Percentiles rank a stretch among this genome's conserved stretches.
Evolutionary conservation across 1,140 invertebrate species (phyloP).

Genomic region (Nebria ingens): DNA sequence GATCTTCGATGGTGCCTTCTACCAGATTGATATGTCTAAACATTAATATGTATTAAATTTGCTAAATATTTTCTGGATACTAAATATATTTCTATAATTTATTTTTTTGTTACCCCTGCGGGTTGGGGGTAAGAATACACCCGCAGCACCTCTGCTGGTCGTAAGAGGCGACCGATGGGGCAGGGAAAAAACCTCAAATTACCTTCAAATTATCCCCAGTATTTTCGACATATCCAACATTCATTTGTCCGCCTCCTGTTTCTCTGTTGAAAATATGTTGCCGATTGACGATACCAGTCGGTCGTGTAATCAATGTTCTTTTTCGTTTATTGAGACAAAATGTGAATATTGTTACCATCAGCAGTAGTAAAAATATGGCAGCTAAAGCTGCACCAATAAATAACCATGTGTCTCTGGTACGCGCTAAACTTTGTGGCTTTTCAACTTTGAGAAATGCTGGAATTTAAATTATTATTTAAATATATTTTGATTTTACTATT

Average conservation of each 20-base stretch:
- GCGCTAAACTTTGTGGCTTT: slow-evolving; percentile 49
- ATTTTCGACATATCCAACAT: slow-evolving; percentile 17
- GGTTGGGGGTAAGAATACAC: no score
- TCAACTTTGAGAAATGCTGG: slow-evolving; percentile 59
- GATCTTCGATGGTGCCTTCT: slow-evolving; percentile 17
- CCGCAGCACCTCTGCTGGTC: no score
- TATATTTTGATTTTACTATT: no score
- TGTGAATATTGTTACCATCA: slow-evolving; percentile 49
- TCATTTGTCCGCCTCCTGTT: slow-evolving; percentile 13
- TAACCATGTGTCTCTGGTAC: slow-evolving; percentile 50
- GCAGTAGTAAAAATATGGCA: slow-evolving; percentile 48
- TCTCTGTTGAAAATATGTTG: slow-evolving; percentile 19
- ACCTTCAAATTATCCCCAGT: slow-evolving; percentile 16
- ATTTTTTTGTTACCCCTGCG: no score
- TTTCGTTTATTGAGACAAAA: slow-evolving; percentile 49
- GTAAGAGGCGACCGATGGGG: no score
- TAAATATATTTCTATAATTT: neutral
- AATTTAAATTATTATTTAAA: no score
- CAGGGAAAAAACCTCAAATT: no score
- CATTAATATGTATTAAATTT: neutral
- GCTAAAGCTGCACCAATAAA: slow-evolving; percentile 48
- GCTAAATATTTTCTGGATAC: neutral
- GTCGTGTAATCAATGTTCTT: slow-evolving; percentile 18
- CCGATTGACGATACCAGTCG: slow-evolving; percentile 18
- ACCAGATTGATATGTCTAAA: slow-evolving; percentile 10